Base-by-base conservation (phyloP, 2,797 vertebrate genomes). In the Phoxinus dragarum region DNA sequence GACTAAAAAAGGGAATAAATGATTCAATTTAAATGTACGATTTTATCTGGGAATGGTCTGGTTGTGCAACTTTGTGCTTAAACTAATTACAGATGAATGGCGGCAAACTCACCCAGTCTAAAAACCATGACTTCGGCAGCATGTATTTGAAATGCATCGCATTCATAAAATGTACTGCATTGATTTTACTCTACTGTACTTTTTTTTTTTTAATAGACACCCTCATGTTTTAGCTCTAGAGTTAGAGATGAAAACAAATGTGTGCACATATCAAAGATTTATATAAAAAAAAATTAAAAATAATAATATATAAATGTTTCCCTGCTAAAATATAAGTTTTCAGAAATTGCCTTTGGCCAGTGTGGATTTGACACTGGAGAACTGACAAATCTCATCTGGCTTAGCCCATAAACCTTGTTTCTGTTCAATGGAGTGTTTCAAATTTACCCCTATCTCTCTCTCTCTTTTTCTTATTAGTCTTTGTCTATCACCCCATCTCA, bases 351-450 rank as follows among this genome's bases (percentile, higher is more conserved):
- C 91, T 90, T 91, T 92, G 93, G 92, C 90, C 93, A 91, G 87
- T 91, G 93, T 90, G 93, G 93, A 95, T 95, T 94, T 95, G 94
- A 94, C 94, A 94, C 92, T 92, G 94, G 93, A 95, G 93, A 94
- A 94, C 94, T 94, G 94, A 95, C 95, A 93, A 95, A 95, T 95
- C 94, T 95, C 94, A 93, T 95, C 93, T 92, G 78, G 89, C 94
- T 95, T 94, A 94, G 93, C 93, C 92, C 91, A 91, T 87, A 94
- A 95, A 94, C 92, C 94, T 94, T 94, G 94, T 94, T 95, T 93
- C 93, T 95, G 95, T 94, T 96, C 94, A 96, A 93, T 94, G 93
- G 91, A 95, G 93, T 94, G 94, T 93, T 93, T 90, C 94, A 94
- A 94, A 95, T 93, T 93, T 94, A 92, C 91, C 94, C 88, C 71